A percentile compares a stretch with the other conserved stretches of the same genome.
These are phyloP conservation scores for Strigamia transsilvanica DNA, from an alignment of 2,888 invertebrate species.

Conservation along the genomic window DNA sequence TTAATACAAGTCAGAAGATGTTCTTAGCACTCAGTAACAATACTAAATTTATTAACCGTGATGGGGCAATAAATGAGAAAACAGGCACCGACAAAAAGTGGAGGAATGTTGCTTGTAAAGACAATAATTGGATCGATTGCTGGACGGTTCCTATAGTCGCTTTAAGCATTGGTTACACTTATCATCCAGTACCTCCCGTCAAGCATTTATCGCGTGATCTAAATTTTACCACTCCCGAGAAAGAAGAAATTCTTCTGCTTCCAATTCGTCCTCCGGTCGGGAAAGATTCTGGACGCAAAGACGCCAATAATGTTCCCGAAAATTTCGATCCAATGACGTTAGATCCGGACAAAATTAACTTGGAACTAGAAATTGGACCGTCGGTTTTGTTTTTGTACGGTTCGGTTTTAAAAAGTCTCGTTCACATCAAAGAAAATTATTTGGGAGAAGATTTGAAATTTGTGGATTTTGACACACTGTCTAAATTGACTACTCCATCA, in stretches of 20 bases:
- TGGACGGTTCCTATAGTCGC: slow-evolving; percentile 96
- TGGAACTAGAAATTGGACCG: slow-evolving; percentile 94
- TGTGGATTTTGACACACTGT: slow-evolving; percentile 76
- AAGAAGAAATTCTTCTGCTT: slow-evolving; percentile 89
- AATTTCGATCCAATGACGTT: slow-evolving; percentile 84
- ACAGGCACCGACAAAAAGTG: slow-evolving; percentile 69
- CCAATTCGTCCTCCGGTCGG: slow-evolving; percentile 85
- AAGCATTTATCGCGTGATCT: slow-evolving; percentile 84
- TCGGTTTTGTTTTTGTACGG: slow-evolving; percentile 92
- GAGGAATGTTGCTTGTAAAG: slow-evolving; percentile 76
- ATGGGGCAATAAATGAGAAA: slow-evolving; percentile 68
- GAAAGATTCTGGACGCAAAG: slow-evolving; percentile 48
- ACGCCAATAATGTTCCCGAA: slow-evolving; percentile 33
- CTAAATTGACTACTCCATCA: slow-evolving; percentile 54
- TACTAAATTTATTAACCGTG: slow-evolving; percentile 82
- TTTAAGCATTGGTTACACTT: slow-evolving; percentile 86
- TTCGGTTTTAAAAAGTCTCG: slow-evolving; percentile 85
- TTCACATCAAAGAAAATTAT: slow-evolving; percentile 93
- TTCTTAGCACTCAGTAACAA: slow-evolving; percentile 85
- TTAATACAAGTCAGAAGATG: slow-evolving; percentile 84
- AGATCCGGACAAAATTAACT: slow-evolving; percentile 85
- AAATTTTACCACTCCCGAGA: slow-evolving; percentile 91
- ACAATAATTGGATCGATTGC: slow-evolving; percentile 90
- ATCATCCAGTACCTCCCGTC: slow-evolving; percentile 89
- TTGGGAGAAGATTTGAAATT: slow-evolving; percentile 96